Evolutionary conservation across 1,140 invertebrate genomes (phyloP).

Genomic region (Chrysomallon squamiferum): DNA sequence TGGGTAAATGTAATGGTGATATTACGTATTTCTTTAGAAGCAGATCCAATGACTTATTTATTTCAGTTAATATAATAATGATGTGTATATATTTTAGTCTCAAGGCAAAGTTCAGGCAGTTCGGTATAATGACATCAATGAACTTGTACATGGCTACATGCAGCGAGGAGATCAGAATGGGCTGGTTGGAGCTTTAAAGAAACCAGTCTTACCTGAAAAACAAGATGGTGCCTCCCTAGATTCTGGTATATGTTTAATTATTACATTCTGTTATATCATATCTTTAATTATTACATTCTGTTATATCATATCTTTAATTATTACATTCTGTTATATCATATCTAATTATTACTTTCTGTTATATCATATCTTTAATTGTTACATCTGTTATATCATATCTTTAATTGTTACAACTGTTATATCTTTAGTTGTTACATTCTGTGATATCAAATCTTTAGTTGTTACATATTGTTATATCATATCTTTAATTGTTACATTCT

Average conservation of each 20-base stretch:
- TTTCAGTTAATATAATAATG: background rate
- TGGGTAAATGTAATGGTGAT: no score
- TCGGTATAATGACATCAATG: slow-evolving; percentile 47
- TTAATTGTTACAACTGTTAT: background rate
- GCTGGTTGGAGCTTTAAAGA: slow-evolving; percentile 43
- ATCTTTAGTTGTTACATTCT: background rate
- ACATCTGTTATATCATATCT: background rate
- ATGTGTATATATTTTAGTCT: slow-evolving; percentile 41
- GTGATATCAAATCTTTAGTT: background rate
- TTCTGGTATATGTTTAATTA: slow-evolving; percentile 21
- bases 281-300: no score
- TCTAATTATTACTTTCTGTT: background rate
- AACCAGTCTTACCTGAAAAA: slow-evolving; percentile 41
- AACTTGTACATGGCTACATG: slow-evolving; percentile 53
- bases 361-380: background rate
- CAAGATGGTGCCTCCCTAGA: slow-evolving; percentile 32
- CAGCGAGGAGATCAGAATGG: slow-evolving; percentile 55
- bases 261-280: no score
- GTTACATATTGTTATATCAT: background rate
- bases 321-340: no score
- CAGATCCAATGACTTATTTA: background rate
- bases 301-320: no score
- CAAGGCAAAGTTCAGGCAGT: slow-evolving; percentile 51
- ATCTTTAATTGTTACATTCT: background rate
- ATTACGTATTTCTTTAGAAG: no score